Conservation (phyloP, 2,888 invertebrate species). For the Pristionchus arcanus region DNA sequence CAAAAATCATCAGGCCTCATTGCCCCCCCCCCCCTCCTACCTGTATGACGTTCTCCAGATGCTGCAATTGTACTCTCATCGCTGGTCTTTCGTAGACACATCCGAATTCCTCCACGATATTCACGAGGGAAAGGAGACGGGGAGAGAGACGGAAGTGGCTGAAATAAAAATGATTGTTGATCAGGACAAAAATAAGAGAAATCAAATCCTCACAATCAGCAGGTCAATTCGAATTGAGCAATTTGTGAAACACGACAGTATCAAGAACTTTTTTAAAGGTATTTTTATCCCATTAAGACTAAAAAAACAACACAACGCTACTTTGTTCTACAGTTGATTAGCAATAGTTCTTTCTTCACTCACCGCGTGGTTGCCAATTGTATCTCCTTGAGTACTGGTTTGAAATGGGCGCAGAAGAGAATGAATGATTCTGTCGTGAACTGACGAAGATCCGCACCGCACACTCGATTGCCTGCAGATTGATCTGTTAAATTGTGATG, state of each 20-base stretch:
- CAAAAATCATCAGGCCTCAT: background rate
- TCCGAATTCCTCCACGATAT: slow-evolving; percentile 63
- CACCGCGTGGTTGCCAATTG: slow-evolving; percentile 68
- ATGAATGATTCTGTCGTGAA: slow-evolving; percentile 64
- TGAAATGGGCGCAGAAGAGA: slow-evolving; percentile 62
- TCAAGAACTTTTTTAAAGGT: too few relatives aligned
- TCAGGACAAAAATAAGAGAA: too few relatives aligned
- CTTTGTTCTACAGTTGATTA: too few relatives aligned
- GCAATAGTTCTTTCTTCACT: background rate
- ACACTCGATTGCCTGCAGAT: slow-evolving; percentile 34
- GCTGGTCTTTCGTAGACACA: slow-evolving; percentile 67
- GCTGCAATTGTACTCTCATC: slow-evolving; percentile 35
- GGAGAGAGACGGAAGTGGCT: slow-evolving; percentile 66
- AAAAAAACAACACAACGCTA: too few relatives aligned
- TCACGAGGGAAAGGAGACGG: slow-evolving; percentile 62
- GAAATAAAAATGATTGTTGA: background rate
- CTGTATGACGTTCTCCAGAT: slow-evolving; percentile 10
- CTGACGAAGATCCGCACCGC: slow-evolving; percentile 66
- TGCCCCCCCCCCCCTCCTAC: background rate
- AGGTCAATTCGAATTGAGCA: too few relatives aligned
- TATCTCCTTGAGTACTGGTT: slow-evolving; percentile 66
- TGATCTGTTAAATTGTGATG: slow-evolving; percentile 31
- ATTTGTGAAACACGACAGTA: too few relatives aligned
- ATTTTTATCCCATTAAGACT: too few relatives aligned
- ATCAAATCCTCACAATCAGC: too few relatives aligned